Evolutionary conservation across 2,888 invertebrate genomes (phyloP).

Genomic region (Lomographa bimaculata): DNA sequence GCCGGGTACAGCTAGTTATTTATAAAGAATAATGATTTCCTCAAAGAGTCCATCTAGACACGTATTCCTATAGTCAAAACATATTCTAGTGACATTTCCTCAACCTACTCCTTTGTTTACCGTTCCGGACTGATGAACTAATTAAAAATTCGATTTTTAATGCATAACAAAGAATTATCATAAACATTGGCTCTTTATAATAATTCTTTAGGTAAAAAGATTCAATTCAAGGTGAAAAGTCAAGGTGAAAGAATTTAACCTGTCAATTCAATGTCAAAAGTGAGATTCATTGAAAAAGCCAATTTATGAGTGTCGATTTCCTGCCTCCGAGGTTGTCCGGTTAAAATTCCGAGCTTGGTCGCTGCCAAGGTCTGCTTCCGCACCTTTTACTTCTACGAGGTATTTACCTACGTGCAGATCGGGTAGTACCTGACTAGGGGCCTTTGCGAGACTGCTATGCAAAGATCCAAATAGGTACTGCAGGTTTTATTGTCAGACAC

Average conservation of each 20-base stretch:
- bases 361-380: constrained; percentile 25
- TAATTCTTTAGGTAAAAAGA: too few species aligned
- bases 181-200: too few species aligned
- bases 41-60: too few species aligned
- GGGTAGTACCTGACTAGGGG: not conserved
- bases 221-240: too few species aligned
- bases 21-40: too few species aligned
- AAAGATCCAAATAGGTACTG: too few species aligned
- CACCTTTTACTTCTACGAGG: constrained; percentile 27
- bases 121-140: too few species aligned
- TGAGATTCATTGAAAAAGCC: constrained; percentile 21
- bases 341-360: constrained; percentile 27
- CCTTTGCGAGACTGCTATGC: not conserved
- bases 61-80: too few species aligned
- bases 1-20: too few species aligned
- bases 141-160: too few species aligned
- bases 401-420: not conserved
- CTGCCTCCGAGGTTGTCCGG: constrained; percentile 27
- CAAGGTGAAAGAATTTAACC: constrained; percentile 25
- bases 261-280: constrained; percentile 23
- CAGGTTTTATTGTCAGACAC: too few species aligned
- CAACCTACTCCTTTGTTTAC: not conserved
- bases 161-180: too few species aligned
- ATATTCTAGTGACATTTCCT: not conserved
- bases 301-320: constrained; percentile 18